Base-by-base conservation (phyloP, 2,888 invertebrate species). In the Enoplolaimus lenunculus region DNA sequence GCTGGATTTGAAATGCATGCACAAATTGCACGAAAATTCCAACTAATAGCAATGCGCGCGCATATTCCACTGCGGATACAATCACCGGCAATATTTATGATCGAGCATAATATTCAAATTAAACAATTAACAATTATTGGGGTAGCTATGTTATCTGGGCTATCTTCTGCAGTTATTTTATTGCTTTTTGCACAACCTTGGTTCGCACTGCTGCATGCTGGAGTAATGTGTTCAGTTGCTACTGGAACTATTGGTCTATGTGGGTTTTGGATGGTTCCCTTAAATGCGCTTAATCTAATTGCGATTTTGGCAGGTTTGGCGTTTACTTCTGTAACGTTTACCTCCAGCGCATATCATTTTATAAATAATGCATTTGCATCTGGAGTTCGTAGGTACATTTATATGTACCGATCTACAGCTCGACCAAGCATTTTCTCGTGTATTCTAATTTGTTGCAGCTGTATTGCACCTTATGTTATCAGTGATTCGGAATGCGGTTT, bases 261-360 rank as follows among this genome's bases (percentile, higher is more conserved):
- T 1, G 74, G 73, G 34, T 72, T 74, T 59, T 75, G 75, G 76
- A 72, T 70, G 1, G 77, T 79, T 1, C 77, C 78, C 3, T 70
- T 77, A 69, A 78, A 80, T 69, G 72, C 76, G n/a, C 68, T 77
- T 67, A 78, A 78, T 26, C 66, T 77, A 16, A 76, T 75, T 2
- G 75, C 26, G 2, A 16, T 71, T 7, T 16, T 71, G 26, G 57
- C 28, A 7, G 68, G 45, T 2, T 30, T 70, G 1, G 3, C 16
- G 3, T 68, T 68, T 67, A 75, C 77, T 2, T 75, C 75, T 34
- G 75, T 75, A 26, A 73, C 76, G 34, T 74, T 75, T 1, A 73
- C 78, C 64, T 73, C 76, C 34, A 78, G 78, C 73, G 75, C 77
- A 70, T 78, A 77, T 73, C 74, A 75, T 34, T 79, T 78, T 71